These are phyloP conservation scores for Exocentrus adspersus DNA, from an alignment of 2,888 invertebrate genomes.

Conservation along the genomic window DNA sequence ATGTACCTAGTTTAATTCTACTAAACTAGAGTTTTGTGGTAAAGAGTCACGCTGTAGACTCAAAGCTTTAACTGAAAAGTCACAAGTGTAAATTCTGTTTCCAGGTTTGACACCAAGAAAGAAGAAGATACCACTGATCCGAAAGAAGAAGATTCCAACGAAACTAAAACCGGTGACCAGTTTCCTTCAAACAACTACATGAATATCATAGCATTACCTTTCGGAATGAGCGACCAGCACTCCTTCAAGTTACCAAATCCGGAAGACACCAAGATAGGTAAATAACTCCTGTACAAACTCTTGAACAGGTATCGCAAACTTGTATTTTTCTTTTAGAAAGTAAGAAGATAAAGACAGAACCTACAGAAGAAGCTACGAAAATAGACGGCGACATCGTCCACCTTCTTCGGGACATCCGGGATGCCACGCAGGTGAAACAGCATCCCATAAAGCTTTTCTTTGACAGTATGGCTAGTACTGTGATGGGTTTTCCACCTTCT, in stretches of 20 bases:
- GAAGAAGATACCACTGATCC: constrained; percentile 27
- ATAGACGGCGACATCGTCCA: constrained; percentile 31
- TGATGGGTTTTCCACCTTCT: constrained; percentile 42
- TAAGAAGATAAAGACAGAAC: constrained; percentile 7
- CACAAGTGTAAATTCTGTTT: no score
- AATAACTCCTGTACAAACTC: not conserved
- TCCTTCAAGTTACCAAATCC: not conserved
- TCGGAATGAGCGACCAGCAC: constrained; percentile 12
- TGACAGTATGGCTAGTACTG: constrained; percentile 46
- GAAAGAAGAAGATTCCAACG: constrained; percentile 27
- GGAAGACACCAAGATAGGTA: constrained; percentile 1
- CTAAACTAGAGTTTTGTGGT: no score
- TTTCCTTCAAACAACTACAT: constrained; percentile 28
- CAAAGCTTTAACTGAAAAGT: no score
- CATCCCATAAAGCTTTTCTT: constrained; percentile 42
- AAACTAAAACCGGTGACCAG: constrained; percentile 35
- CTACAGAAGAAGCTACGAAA: constrained; percentile 4
- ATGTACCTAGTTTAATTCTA: no score
- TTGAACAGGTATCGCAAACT: no score
- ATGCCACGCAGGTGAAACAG: constrained; percentile 32
- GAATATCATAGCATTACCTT: constrained; percentile 22
- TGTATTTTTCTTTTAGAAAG: constrained; percentile 2
- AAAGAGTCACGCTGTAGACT: no score
- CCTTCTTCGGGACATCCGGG: constrained; percentile 37
- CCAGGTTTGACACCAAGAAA: constrained; percentile 5